Evolutionary conservation across 2,797 vertebrate genomes (phyloP).

Genomic region (Loriculus beryllinus): DNA sequence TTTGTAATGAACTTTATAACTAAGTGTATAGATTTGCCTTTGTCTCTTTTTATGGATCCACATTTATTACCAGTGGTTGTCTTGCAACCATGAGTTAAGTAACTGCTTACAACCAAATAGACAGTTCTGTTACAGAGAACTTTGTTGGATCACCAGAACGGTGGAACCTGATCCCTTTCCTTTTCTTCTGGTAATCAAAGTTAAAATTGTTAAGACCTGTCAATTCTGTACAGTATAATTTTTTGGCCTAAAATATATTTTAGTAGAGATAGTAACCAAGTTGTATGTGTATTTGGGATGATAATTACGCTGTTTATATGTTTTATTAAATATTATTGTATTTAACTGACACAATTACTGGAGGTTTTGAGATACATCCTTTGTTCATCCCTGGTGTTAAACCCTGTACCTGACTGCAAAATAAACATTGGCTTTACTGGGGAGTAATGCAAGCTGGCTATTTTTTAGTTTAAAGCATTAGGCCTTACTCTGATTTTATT

Average conservation of each 20-base stretch:
- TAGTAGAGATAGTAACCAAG: not conserved
- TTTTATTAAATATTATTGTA: not conserved
- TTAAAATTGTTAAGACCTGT: not conserved
- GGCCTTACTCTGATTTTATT: not conserved
- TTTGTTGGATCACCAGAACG: not conserved
- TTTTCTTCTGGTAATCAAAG: not conserved
- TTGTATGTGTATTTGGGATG: not conserved
- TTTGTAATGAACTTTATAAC: not conserved
- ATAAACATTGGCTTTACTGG: not conserved
- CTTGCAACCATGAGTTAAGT: not conserved
- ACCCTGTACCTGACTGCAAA: not conserved
- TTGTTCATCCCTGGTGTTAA: not conserved
- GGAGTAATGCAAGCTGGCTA: not conserved
- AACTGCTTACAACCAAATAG: not conserved
- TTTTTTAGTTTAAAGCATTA: not conserved
- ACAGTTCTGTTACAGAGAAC: not conserved
- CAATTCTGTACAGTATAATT: accelerated
- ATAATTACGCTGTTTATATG: not conserved
- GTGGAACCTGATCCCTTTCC: not conserved
- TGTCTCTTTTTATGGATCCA: not conserved
- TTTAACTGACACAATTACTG: not conserved
- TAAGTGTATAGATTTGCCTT: not conserved
- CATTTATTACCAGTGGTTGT: not conserved
- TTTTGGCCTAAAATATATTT: not conserved
- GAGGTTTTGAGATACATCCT: not conserved